Conservation (phyloP, 2,113 vertebrate genomes). For the Poeciliopsis turrubarensis region DNA sequence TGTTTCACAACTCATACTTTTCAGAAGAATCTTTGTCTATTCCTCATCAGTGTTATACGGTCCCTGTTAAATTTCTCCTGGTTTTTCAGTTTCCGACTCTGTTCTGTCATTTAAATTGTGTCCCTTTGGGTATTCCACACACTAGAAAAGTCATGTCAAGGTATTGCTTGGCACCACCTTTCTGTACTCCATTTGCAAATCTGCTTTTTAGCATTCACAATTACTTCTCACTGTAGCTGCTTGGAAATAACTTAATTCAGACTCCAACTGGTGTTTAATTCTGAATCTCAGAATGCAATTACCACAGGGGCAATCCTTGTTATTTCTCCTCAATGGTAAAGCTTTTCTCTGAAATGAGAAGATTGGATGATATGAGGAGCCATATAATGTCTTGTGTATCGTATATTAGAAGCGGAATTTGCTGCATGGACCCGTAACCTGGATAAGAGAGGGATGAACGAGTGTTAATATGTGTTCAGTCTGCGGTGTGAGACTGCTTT, state of each 20-base stretch:
- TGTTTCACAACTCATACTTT: too few relatives aligned
- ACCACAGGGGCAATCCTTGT: slow-evolving; percentile 67
- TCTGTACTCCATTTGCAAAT: slow-evolving; percentile 24
- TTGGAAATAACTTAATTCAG: slow-evolving; percentile 61
- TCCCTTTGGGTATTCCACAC: not conserved
- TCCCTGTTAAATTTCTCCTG: too few relatives aligned
- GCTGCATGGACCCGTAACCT: slow-evolving; percentile 32
- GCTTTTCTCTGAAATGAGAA: slow-evolving; percentile 61
- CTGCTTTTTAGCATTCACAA: slow-evolving; percentile 65
- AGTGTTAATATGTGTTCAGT: not conserved
- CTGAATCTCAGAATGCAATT: slow-evolving; percentile 69
- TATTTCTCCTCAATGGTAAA: slow-evolving; percentile 58
- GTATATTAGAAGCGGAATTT: slow-evolving; percentile 31
- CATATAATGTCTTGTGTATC: slow-evolving; percentile 5
- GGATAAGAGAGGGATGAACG: not conserved
- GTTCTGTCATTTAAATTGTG: too few relatives aligned
- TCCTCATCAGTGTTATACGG: too few relatives aligned
- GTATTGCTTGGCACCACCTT: slow-evolving; percentile 31
- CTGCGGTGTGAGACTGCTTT: slow-evolving; percentile 12
- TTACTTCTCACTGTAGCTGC: slow-evolving; percentile 43
- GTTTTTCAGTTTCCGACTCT: too few relatives aligned
- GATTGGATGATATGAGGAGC: slow-evolving; percentile 58
- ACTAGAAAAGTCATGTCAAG: slow-evolving; percentile 4
- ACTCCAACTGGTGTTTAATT: slow-evolving; percentile 52
- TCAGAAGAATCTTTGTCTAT: too few relatives aligned